Evolutionary conservation across 2,888 invertebrate genomes (phyloP), one percentile per base, ranked within the genome.

Genomic region (Drosophila barbarae): DNA sequence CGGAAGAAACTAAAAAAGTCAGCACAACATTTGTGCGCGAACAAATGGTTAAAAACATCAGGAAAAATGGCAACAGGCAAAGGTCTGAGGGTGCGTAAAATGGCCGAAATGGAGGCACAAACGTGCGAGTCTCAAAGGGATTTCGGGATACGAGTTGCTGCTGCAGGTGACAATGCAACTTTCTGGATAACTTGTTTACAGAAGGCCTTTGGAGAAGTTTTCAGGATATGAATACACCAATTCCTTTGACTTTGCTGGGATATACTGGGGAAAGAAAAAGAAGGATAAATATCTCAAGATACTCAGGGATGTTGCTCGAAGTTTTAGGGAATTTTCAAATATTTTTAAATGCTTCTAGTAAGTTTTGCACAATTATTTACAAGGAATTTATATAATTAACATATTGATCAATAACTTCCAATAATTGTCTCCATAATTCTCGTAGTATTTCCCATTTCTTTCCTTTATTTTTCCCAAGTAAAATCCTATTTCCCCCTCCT

Each of bases 1-100:
- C 12, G 21, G n/a, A 26, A 21, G 21, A 30, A 42, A 50, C 65
- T 65, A 63, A 75, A 78, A 72, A 75, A 74, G 69, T 50, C 56
- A 72, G 50, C 63, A 41, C 34, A 69, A 80, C 64, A 68, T 72
- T 51, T 68, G 58, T 49, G 39, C 49, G 46, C 38, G 59, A 71
- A 73, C 77, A 77, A 83, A 83, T 69, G 68, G 70, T 55, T 61
- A 57, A 73, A 73, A 83, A 80, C 69, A 74, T 46, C 76, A 61
- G 51, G 64, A 64, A 28, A 54, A 12, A 8, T 39, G 72, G 50
- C 63, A 69, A 49, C 59, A 61, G 66, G 49, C 56, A 35, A 5
- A 47, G 39, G 38, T 23, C 10, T 0, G 4, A 15, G 18, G 42
- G 26, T 21, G 41, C 10, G n/a, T 32, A 21, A 42, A 21, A 38